Base-by-base conservation (phyloP, 2,888 invertebrate genomes). In the Drosophila neonasuta region DNA sequence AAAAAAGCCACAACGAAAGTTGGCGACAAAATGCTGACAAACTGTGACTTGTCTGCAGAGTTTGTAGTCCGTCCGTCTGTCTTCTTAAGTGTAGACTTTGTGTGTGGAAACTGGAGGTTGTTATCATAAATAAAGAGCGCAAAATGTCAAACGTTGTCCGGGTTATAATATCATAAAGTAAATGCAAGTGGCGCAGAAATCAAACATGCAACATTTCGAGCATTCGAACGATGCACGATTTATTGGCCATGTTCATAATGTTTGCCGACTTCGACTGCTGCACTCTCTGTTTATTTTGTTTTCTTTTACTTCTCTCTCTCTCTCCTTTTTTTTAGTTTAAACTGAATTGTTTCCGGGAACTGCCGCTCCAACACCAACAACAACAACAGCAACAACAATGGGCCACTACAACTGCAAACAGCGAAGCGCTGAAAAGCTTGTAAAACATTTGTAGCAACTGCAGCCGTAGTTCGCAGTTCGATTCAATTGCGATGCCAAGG, bases 301-400 rank as follows among this genome's bases (percentile, higher is more conserved):
- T 15, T 41, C 29, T 32, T 20, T 30, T 15, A 24, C 1, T 24
- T 20, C 13, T 30, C 2, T 10, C 24, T 41, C 10, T 20, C 32
- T 7, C 20, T n/a, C 32, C 6, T 30, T 59, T 10, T 44, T 52
- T n/a, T 34, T 45, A 9, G 65, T 70, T 77, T 82, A 75, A 82
- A 84, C 83, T 79, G 86, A 87, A 86, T 86, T 86, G 86, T 86
- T 86, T 86, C 87, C 82, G 80, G 82, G 86, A 86, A 86, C 81
- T 81, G 84, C 73, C 68, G 75, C 68, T 71, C 68, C 77, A 74
- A 77, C 70, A 71, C 71, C 73, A 75, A 71, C 72, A 80, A 10
- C 32, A 32, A 32, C 77, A 74, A 77, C 70, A 71, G 65, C 73
- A 75, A 71, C 72, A 80, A 68, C 81, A 83, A 80, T 76, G 75